Evolutionary conservation across 2,113 vertebrate species (phyloP), one percentile per base, ranked within the genome.

Genomic region (Brachyistius frenatus): DNA sequence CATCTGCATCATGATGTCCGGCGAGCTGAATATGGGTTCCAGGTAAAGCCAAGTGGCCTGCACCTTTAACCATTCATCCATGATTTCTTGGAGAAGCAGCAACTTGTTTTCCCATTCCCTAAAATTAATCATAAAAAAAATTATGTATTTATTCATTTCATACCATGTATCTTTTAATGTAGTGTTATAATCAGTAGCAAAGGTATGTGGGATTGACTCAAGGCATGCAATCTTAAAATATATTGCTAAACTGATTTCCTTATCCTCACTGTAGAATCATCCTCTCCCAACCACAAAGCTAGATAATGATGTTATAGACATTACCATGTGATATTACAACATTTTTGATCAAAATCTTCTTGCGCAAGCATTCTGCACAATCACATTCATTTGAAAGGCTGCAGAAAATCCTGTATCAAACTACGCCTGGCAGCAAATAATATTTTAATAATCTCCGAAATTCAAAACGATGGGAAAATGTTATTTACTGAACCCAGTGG

Each of bases 41-140:
- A 98, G 92, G 79, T 96, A 96, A 3, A 97, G 94, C 95, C 97
- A 97, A 0, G 95, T 95, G 80, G 93, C 94, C 87, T 97, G 97
- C 71, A 96, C 95, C 84, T 97, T 98, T 53, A 97, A 93, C 96
- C 96, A 96, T 61, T 96, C 96, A 62, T 97, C 96, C 88, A 98
- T 89, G 56, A 97, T 94, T 57, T 98, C 96, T 85, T 97, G 96
- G 1, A 96, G 91, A 73, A 98, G 91, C 67, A 98, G 66, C 46
- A 97, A 89, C 60, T 96, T 97, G 56, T 78, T 82, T 78, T 95
- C 96, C 96, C 96, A 98, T 3, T 96, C 94, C 39, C 96, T 94
- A 47, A 66, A 14, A 39, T n/a, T 44, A 11, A 11, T 44, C 7
- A 60, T 52, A 69, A 9, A 7, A 54, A 35, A 60, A 6, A 44